Evolutionary conservation across 1,140 invertebrate species (phyloP).

Genomic region (Bombus waltoni): DNA sequence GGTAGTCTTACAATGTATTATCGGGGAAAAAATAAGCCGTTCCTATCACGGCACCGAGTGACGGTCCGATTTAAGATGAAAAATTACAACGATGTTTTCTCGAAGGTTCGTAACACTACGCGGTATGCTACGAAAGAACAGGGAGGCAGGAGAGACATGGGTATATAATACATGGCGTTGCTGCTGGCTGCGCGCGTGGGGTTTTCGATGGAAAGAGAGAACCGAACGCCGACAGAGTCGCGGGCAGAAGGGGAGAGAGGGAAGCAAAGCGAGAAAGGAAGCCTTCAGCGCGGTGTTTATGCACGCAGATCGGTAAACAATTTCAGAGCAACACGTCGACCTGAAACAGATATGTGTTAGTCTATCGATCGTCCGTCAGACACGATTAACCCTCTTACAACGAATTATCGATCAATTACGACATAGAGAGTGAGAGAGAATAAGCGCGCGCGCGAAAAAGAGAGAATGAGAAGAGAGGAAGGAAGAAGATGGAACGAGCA

Average conservation of each 20-base stretch:
- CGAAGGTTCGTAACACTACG: slow-evolving; percentile 74
- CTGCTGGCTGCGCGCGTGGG: slow-evolving; percentile 66
- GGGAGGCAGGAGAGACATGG: slow-evolving; percentile 63
- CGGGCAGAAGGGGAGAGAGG: slow-evolving; percentile 17
- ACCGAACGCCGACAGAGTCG: slow-evolving; percentile 29
- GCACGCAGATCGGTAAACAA: slow-evolving; percentile 70
- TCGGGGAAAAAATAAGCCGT: slow-evolving; percentile 57
- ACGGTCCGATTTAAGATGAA: slow-evolving; percentile 63
- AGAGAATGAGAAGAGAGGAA: background rate
- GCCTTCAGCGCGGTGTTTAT: slow-evolving; percentile 64
- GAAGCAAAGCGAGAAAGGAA: slow-evolving; percentile 57
- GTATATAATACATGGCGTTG: slow-evolving; percentile 67
- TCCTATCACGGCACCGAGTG: slow-evolving; percentile 41
- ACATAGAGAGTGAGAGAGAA: slow-evolving; percentile 37
- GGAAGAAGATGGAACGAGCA: slow-evolving; percentile 37
- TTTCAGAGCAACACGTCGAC: slow-evolving; percentile 66
- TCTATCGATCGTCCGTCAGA: slow-evolving; percentile 62
- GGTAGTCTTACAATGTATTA: slow-evolving; percentile 49
- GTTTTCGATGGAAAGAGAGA: slow-evolving; percentile 56
- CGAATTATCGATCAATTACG: slow-evolving; percentile 74
- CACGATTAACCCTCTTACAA: slow-evolving; percentile 65
- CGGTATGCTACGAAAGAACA: slow-evolving; percentile 65
- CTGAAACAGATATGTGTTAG: slow-evolving; percentile 56
- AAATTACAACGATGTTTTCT: slow-evolving; percentile 75
- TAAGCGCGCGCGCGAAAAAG: background rate